Evolutionary conservation across 2,888 invertebrate species (phyloP).

Genomic region (Drosophila prolongata): DNA sequence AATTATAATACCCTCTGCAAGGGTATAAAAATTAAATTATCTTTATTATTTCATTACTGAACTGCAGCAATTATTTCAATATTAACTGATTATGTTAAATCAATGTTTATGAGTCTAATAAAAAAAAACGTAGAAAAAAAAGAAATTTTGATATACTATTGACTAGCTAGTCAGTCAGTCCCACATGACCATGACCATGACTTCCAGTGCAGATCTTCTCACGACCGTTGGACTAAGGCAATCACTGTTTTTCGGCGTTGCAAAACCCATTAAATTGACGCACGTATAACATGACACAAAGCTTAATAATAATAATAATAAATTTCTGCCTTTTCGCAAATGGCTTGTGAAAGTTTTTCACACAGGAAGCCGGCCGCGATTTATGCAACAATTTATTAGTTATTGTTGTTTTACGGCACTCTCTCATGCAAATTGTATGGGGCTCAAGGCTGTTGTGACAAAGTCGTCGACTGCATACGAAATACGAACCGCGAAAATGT

Average conservation of each 20-base stretch:
- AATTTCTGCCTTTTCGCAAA: slow-evolving; percentile 34
- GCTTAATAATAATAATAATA: slow-evolving; percentile 57
- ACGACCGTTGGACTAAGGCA: slow-evolving; percentile 26
- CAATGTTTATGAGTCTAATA: too few species aligned
- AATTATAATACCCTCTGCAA: too few species aligned
- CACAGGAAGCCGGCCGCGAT: slow-evolving; percentile 67
- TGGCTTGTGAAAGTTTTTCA: slow-evolving; percentile 67
- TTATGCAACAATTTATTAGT: slow-evolving; percentile 62
- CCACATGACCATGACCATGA: slow-evolving; percentile 66
- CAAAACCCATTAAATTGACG: slow-evolving; percentile 46
- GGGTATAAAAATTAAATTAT: too few species aligned
- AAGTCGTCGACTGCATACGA: slow-evolving; percentile 57
- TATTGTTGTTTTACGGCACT: slow-evolving; percentile 38
- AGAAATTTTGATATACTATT: too few species aligned
- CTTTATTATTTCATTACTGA: too few species aligned
- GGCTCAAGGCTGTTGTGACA: slow-evolving; percentile 65
- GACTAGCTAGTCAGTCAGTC: slow-evolving; percentile 32
- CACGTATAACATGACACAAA: slow-evolving; percentile 41
- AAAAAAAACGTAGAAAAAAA: too few species aligned
- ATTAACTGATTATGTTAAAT: too few species aligned
- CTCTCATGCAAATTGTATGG: slow-evolving; percentile 56
- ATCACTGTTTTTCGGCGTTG: slow-evolving; percentile 13
- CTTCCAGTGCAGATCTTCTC: slow-evolving; percentile 31
- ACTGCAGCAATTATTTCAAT: too few species aligned
- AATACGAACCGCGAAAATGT: slow-evolving; percentile 57